Evolutionary conservation across 2,888 invertebrate genomes (phyloP).

Genomic region (Eutolmus rufibarbis): DNA sequence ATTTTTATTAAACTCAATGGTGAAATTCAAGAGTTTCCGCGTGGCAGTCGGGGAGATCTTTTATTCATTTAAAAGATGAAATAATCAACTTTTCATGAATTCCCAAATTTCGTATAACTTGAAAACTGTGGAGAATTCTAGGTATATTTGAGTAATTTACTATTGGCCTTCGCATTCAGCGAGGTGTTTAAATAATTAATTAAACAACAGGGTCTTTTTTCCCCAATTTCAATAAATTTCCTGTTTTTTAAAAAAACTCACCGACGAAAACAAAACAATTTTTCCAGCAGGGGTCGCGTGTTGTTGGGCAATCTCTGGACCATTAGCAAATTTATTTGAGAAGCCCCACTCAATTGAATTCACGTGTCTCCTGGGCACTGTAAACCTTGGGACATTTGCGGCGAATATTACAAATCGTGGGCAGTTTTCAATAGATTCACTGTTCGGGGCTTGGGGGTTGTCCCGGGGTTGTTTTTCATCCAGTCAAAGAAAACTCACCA

Average conservation of each 20-base stretch:
- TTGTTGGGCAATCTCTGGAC: background rate
- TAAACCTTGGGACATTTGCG: background rate
- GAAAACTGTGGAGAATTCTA: background rate
- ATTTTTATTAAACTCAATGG: background rate
- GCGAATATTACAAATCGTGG: background rate
- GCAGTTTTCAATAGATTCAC: background rate
- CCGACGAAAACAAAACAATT: background rate
- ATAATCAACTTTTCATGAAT: background rate
- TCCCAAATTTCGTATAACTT: background rate
- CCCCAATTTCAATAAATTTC: background rate
- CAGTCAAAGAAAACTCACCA: background rate
- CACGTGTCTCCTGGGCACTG: background rate
- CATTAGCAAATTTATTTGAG: background rate
- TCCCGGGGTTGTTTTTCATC: background rate
- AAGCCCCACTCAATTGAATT: background rate
- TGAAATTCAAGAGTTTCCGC: background rate
- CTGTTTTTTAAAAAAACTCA: background rate
- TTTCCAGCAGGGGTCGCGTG: background rate
- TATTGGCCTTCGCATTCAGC: background rate
- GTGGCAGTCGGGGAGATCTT: background rate
- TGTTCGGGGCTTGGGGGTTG: background rate
- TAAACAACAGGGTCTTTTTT: background rate
- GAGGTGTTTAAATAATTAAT: background rate
- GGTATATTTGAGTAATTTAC: background rate
- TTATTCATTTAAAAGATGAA: background rate